A percentile compares a stretch with the other conserved stretches of the same genome.
Evolutionary conservation across 1,140 invertebrate species (phyloP).

Genomic region (Dryas iulia): DNA sequence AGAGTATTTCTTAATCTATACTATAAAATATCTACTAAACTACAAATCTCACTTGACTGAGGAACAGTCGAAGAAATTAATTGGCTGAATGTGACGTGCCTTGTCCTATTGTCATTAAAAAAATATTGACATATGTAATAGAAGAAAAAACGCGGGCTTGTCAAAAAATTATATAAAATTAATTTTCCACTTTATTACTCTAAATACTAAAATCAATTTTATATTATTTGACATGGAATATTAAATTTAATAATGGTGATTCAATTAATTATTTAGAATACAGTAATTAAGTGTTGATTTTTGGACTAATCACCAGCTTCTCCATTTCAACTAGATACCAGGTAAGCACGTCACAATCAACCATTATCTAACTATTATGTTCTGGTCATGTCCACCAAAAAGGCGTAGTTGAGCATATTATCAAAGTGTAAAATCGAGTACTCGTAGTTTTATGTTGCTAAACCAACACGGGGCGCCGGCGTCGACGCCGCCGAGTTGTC

Average conservation of each 20-base stretch:
- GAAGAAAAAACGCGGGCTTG: not conserved
- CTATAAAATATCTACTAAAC: slow-evolving; percentile 41
- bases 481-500: slow-evolving; percentile 27
- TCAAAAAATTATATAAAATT: not conserved
- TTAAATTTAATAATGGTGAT: no score
- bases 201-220: no score
- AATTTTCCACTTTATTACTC: not conserved
- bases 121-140: not conserved
- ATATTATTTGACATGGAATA: no score
- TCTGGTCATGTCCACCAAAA: slow-evolving; percentile 15
- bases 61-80: slow-evolving; percentile 41
- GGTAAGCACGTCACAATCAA: slow-evolving; percentile 1
- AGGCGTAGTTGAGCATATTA: slow-evolving; percentile 36
- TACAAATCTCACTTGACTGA: slow-evolving; percentile 57
- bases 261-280: no score
- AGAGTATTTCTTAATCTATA: slow-evolving; percentile 10
- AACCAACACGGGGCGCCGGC: slow-evolving; percentile 54
- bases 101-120: not conserved
- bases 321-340: not conserved
- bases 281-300: no score
- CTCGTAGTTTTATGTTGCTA: slow-evolving; percentile 36
- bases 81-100: not conserved
- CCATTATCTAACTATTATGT: not conserved
- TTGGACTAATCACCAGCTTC: no score
- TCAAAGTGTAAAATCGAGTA: slow-evolving; percentile 36